Evolutionary conservation across 2,888 invertebrate genomes (phyloP).

Genomic region (Apoda limacodes): DNA sequence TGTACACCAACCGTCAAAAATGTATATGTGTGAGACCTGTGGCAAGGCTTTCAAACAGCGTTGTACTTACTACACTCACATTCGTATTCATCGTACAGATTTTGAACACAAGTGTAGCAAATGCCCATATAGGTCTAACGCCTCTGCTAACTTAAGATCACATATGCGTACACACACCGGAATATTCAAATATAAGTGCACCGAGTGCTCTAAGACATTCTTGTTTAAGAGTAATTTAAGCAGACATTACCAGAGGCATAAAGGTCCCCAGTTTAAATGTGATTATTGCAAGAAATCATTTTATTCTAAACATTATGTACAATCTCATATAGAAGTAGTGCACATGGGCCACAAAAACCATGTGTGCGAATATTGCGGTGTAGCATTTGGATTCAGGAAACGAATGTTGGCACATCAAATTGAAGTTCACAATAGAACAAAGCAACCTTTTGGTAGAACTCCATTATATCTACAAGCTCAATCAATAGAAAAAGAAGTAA

Average conservation of each 20-base stretch:
- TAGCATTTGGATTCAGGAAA: no score
- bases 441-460: no score
- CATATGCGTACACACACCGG: slow-evolving; percentile 41
- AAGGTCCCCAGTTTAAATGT: slow-evolving; percentile 38
- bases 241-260: slow-evolving; percentile 38
- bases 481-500: no score
- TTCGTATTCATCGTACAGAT: slow-evolving; percentile 34
- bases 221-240: slow-evolving; percentile 44
- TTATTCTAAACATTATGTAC: slow-evolving; percentile 31
- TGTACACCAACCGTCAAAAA: slow-evolving; percentile 38
- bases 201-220: slow-evolving; percentile 41
- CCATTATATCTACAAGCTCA: no score
- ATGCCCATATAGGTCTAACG: slow-evolving; percentile 37
- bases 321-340: slow-evolving; percentile 39
- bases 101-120: slow-evolving; percentile 40
- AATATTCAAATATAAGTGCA: slow-evolving; percentile 42
- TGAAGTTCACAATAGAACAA: no score
- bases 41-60: slow-evolving; percentile 39
- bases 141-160: slow-evolving; percentile 34
- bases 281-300: slow-evolving; percentile 39
- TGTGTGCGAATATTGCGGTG: no score
- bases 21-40: slow-evolving; percentile 43
- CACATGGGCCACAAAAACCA: slow-evolving; percentile 44
- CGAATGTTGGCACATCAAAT: no score
- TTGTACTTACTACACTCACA: slow-evolving; percentile 41